phyloP scores from a whole-genome alignment of 2,797 vertebrate genomes.

The Diglossa cyanea region DNA sequence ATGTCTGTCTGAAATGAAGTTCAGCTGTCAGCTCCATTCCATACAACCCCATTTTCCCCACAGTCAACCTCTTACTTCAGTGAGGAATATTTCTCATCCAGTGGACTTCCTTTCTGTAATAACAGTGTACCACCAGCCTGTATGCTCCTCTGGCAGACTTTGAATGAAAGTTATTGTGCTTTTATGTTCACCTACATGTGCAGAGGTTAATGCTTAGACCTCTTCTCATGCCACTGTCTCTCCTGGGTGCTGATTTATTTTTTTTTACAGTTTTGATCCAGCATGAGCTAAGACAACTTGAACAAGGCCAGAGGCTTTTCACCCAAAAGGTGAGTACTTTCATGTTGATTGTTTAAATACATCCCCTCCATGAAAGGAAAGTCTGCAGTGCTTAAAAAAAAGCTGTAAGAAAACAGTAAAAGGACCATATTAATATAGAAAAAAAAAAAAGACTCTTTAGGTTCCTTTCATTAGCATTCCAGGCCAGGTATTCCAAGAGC shows the following conservation, averaged over 20 bases:
- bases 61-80: neutral
- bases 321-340: slow-evolving; percentile 34
- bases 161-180: neutral
- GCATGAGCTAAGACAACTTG: neutral
- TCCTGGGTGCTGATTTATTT: neutral
- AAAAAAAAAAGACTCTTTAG: neutral
- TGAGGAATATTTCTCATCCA: neutral
- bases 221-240: neutral
- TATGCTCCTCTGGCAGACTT: neutral
- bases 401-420: neutral
- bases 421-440: neutral
- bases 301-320: neutral
- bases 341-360: neutral
- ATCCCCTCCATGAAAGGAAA: neutral
- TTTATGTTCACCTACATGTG: neutral
- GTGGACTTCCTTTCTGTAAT: neutral
- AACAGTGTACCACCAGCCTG: neutral
- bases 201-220: neutral
- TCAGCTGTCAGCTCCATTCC: neutral
- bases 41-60: neutral
- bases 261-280: slow-evolving; percentile 14
- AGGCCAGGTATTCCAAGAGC: neutral
- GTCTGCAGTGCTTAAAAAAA: neutral
- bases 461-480: neutral
- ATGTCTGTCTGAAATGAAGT: slow-evolving; percentile 31